Evolutionary conservation across 2,113 vertebrate genomes (phyloP).

Genomic region (Zosterops borbonicus): DNA sequence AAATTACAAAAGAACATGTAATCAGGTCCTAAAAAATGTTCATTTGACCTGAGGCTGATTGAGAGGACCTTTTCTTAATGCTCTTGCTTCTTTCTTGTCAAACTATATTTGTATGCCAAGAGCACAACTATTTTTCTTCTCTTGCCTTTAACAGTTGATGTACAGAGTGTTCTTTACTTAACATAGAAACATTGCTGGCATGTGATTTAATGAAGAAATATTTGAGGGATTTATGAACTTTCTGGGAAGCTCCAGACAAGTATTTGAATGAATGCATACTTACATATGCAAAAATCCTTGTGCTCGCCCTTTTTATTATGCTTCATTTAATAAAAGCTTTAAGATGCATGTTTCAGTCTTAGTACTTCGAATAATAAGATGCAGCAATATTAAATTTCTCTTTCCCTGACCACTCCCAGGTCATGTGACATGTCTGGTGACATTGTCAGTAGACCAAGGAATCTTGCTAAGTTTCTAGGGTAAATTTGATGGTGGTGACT

Average conservation of each 20-base stretch:
- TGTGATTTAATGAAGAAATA: background rate
- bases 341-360: background rate
- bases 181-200: background rate
- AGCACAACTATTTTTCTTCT: background rate
- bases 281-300: background rate
- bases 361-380: background rate
- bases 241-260: background rate
- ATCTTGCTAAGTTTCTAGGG: background rate
- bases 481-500: background rate
- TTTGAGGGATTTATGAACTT: constrained; percentile 9
- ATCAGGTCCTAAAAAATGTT: background rate
- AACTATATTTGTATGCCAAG: background rate
- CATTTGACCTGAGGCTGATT: background rate
- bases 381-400: background rate
- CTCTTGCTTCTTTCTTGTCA: background rate
- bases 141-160: background rate
- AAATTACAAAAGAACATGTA: background rate
- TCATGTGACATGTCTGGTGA: background rate
- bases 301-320: background rate
- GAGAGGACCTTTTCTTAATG: background rate
- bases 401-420: background rate
- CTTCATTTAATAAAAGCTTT: background rate
- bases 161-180: background rate
- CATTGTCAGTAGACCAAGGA: background rate
- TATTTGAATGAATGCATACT: background rate